A percentile compares a stretch with the other conserved stretches of the same genome.
These are phyloP conservation scores for Acleris emargana DNA, from an alignment of 2,888 invertebrate species.

Conservation along the genomic window DNA sequence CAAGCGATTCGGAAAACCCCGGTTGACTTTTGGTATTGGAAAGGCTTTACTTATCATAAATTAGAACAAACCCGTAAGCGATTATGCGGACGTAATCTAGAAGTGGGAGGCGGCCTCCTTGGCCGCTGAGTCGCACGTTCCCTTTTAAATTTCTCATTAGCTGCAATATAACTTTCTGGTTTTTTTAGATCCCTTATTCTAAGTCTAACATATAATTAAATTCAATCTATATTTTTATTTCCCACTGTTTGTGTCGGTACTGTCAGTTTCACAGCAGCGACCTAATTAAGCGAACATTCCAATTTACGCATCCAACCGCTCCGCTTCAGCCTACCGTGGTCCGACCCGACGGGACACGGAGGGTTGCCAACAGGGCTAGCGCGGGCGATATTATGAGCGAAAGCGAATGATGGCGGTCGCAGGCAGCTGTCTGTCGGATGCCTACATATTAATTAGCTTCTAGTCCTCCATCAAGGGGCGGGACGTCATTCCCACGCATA, in stretches of 20 bases:
- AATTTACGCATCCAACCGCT: too few species aligned
- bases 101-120: slow-evolving; percentile 6
- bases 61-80: slow-evolving; percentile 25
- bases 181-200: too few species aligned
- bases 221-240: too few species aligned
- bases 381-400: too few species aligned
- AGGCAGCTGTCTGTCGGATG: background rate
- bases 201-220: too few species aligned
- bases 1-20: slow-evolving; percentile 24
- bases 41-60: slow-evolving; percentile 21
- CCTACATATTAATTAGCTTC: slow-evolving; percentile 6
- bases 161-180: background rate
- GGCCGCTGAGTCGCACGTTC: background rate
- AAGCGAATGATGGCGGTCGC: background rate
- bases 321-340: too few species aligned
- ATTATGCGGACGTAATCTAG: slow-evolving; percentile 27
- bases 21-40: slow-evolving; percentile 11
- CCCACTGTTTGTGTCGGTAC: too few species aligned
- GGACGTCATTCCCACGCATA: slow-evolving; percentile 5
- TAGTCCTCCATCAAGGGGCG: background rate
- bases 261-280: too few species aligned
- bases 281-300: too few species aligned
- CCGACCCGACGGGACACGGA: too few species aligned
- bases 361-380: too few species aligned
- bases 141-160: slow-evolving; percentile 8